A percentile compares a stretch with the other conserved stretches of the same genome.
phyloP scores from a whole-genome alignment of 2,113 vertebrate genomes.

The Albula goreensis region DNA sequence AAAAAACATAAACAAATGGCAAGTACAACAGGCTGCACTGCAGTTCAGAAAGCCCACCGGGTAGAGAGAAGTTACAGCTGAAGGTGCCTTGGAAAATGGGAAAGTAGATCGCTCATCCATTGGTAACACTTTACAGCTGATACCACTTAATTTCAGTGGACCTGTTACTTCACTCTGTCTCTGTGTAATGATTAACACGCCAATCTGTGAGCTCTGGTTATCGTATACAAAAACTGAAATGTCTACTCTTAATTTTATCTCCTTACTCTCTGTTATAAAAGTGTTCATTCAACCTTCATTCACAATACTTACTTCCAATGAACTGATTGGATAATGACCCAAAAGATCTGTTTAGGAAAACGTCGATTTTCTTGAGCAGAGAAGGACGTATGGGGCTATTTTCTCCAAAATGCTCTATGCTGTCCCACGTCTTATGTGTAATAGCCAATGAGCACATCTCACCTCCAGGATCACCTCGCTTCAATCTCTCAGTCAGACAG shows the following conservation, averaged over 20 bases:
- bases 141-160: not conserved
- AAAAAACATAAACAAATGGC: not conserved
- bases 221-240: too few relatives aligned
- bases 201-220: too few relatives aligned
- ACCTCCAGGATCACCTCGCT: not conserved
- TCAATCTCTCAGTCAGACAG: not conserved
- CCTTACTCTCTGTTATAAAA: not conserved
- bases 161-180: too few relatives aligned
- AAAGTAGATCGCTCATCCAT: not conserved
- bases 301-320: slow-evolving; percentile 58
- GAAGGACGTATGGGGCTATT: not conserved
- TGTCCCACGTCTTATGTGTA: not conserved
- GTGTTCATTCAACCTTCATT: slow-evolving; percentile 44
- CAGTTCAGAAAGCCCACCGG: not conserved
- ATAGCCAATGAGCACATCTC: not conserved
- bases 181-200: too few relatives aligned
- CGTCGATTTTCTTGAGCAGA: not conserved
- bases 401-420: not conserved
- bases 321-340: slow-evolving; percentile 58
- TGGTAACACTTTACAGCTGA: not conserved
- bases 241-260: too few relatives aligned
- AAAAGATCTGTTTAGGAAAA: slow-evolving; percentile 43
- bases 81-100: not conserved
- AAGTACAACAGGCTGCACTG: not conserved
- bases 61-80: not conserved